Conservation (phyloP, 2,797 vertebrate species). For the Rhincodon typus region DNA sequence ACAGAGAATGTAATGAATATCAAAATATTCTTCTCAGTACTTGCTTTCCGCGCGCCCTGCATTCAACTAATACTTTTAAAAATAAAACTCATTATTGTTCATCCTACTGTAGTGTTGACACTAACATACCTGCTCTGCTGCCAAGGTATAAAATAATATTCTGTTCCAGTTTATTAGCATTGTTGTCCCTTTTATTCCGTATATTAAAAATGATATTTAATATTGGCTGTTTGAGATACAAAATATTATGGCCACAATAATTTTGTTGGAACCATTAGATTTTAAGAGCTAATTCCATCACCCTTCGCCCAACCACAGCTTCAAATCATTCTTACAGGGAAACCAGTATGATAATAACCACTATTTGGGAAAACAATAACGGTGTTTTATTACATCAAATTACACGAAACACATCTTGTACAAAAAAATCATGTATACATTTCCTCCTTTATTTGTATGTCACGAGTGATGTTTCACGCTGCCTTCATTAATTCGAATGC, state of each 20-base stretch:
- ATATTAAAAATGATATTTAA: conserved; percentile 27
- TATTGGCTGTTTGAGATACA: background rate
- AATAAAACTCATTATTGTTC: background rate
- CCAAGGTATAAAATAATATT: background rate
- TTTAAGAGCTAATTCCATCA: background rate
- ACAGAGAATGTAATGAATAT: background rate
- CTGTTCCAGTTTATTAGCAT: background rate
- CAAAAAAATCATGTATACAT: conserved; percentile 89
- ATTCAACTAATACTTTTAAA: background rate
- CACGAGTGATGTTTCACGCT: conserved; percentile 98
- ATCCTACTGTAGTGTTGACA: background rate
- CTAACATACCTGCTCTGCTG: background rate
- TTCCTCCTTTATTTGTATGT: conserved; percentile 99
- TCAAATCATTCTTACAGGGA: background rate
- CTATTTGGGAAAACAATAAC: conserved; percentile 26
- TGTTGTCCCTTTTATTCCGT: background rate
- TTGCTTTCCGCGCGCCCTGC: background rate
- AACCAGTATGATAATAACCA: background rate
- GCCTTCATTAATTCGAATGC: conserved; percentile 99
- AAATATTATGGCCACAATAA: background rate
- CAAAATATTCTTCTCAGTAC: background rate
- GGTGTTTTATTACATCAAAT: conserved; percentile 35
- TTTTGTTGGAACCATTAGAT: background rate
- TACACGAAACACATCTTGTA: conserved; percentile 34
- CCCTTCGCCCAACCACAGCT: background rate